These are phyloP conservation scores for Archocentrus centrarchus DNA, from an alignment of 2,113 vertebrate genomes.

Conservation along the genomic window DNA sequence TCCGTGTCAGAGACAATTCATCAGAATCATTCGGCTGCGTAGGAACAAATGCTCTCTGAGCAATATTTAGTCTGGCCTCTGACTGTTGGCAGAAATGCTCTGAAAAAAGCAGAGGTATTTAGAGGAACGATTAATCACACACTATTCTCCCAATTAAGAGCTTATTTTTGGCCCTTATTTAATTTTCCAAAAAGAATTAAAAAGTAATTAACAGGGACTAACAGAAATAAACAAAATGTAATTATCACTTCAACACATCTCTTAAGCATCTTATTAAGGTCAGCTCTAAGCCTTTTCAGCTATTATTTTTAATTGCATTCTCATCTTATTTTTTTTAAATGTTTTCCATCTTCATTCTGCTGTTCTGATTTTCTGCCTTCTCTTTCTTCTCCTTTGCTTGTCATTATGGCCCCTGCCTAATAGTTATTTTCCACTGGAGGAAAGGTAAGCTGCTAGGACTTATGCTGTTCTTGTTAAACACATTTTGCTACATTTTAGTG, in stretches of 20 bases:
- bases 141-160: constrained; percentile 7
- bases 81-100: neutral
- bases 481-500: neutral
- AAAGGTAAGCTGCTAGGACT: constrained; percentile 75
- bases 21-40: neutral
- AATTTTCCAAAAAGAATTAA: constrained; percentile 27
- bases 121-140: constrained; percentile 36
- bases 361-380: constrained; percentile 25
- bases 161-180: constrained; percentile 4
- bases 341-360: constrained; percentile 3
- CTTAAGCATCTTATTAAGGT: constrained; percentile 6
- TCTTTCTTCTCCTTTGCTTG: constrained; percentile 38
- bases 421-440: constrained; percentile 77
- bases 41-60: constrained; percentile 9
- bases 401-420: constrained; percentile 16
- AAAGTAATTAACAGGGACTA: constrained; percentile 23
- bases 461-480: neutral
- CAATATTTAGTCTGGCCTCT: neutral
- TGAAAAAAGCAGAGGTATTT: constrained; percentile 3
- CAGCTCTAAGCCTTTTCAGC: constrained; percentile 1
- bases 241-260: constrained; percentile 14
- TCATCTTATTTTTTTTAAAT: constrained; percentile 2
- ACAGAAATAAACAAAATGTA: constrained; percentile 24
- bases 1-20: constrained; percentile 17
- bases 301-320: neutral